Evolutionary conservation across 2,888 invertebrate genomes (phyloP).

Genomic region (Taenaris catops): DNA sequence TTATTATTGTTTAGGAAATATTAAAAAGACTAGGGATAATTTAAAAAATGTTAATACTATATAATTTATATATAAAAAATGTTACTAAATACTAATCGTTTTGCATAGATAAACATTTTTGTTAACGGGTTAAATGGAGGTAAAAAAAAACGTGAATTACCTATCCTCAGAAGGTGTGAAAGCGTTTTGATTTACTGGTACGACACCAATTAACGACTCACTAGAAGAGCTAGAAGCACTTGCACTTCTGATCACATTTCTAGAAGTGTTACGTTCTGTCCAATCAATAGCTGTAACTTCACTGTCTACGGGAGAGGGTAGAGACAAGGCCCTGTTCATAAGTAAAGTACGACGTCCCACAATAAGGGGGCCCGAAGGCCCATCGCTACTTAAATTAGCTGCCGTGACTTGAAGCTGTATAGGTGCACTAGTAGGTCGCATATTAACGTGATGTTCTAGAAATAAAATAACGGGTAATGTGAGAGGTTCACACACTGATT

Average conservation of each 20-base stretch:
- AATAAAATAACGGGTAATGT: slow-evolving; percentile 70
- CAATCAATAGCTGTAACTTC: slow-evolving; percentile 58
- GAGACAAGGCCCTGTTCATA: slow-evolving; percentile 63
- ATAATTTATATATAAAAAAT: too few species aligned
- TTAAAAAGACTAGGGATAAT: too few species aligned
- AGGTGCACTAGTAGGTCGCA: slow-evolving; percentile 68
- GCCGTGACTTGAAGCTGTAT: slow-evolving; percentile 70
- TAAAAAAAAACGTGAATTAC: slow-evolving; percentile 31
- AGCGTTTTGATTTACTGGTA: slow-evolving; percentile 38
- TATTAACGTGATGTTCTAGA: slow-evolving; percentile 65
- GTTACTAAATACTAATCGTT: too few species aligned
- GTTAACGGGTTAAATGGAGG: too few species aligned
- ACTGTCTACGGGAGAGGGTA: slow-evolving; percentile 66
- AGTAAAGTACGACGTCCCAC: slow-evolving; percentile 62
- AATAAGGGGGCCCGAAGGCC: slow-evolving; percentile 61
- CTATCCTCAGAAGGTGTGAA: slow-evolving; percentile 56
- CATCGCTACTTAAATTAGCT: slow-evolving; percentile 62
- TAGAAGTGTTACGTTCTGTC: slow-evolving; percentile 54
- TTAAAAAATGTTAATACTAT: too few species aligned
- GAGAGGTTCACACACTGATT: slow-evolving; percentile 51
- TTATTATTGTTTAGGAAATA: too few species aligned
- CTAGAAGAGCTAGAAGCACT: slow-evolving; percentile 63
- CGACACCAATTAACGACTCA: slow-evolving; percentile 52
- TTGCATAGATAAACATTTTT: too few species aligned
- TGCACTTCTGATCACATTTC: slow-evolving; percentile 55